A percentile compares a stretch with the other conserved stretches of the same genome.
Evolutionary conservation across 2,888 invertebrate genomes (phyloP).

Genomic region (Drosophila yooni): DNA sequence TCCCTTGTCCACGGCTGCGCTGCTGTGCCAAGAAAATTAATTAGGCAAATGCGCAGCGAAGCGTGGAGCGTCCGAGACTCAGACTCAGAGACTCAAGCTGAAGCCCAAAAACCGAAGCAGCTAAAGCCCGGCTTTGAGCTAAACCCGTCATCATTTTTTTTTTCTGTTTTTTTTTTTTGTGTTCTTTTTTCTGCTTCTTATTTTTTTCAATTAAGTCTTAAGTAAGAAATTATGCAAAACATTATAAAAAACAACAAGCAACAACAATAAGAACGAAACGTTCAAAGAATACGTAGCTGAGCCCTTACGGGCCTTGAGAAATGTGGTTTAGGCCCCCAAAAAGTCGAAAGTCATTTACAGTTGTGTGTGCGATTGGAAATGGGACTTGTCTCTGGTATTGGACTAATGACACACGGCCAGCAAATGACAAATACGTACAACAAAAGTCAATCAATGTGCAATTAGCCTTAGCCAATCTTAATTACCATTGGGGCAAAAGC

Average conservation of each 20-base stretch:
- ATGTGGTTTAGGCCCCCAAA: constrained; percentile 12
- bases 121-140: constrained; percentile 50
- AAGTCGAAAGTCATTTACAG: constrained; percentile 30
- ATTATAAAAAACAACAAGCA: constrained; percentile 38
- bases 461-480: constrained; percentile 70
- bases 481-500: constrained; percentile 47
- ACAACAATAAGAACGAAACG: constrained; percentile 47
- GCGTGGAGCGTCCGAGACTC: constrained; percentile 64
- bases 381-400: constrained; percentile 34
- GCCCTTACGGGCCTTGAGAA: constrained; percentile 19
- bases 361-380: constrained; percentile 39
- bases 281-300: constrained; percentile 56
- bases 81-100: constrained; percentile 19
- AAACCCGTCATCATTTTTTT: constrained; percentile 43
- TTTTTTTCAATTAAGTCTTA: constrained; percentile 81
- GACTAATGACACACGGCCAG: constrained; percentile 64
- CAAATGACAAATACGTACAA: constrained; percentile 48
- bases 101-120: constrained; percentile 26
- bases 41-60: constrained; percentile 83
- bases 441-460: constrained; percentile 77
- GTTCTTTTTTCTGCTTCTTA: constrained; percentile 10
- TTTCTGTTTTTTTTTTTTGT: constrained; percentile 5
- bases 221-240: constrained; percentile 83
- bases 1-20: constrained; percentile 33
- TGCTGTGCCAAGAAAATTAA: constrained; percentile 81